Conservation (phyloP, 2,888 invertebrate genomes). For the Lasioglossum zephyrum region DNA sequence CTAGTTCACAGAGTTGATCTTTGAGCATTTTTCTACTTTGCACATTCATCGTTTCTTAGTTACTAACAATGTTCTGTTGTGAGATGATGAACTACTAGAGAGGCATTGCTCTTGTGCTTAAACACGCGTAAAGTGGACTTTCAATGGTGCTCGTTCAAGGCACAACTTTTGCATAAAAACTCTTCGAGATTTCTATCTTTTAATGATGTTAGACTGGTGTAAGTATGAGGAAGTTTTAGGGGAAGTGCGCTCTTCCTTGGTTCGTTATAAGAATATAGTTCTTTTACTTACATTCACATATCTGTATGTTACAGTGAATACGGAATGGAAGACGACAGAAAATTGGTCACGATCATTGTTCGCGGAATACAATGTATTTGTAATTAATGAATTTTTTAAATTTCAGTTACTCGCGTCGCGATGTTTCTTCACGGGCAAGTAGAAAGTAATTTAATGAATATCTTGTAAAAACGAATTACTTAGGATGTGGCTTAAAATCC, state of each 20-base stretch:
- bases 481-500: background rate
- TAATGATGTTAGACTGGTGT: background rate
- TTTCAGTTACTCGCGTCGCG: background rate
- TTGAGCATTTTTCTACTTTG: background rate
- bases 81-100: background rate
- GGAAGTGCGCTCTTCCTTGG: background rate
- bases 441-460: background rate
- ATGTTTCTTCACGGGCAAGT: background rate
- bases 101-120: background rate
- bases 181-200: background rate
- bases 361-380: background rate
- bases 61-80: background rate
- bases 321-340: background rate
- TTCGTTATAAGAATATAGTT: background rate
- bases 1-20: background rate
- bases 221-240: background rate
- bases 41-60: background rate
- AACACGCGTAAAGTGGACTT: background rate
- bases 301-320: background rate
- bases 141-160: background rate
- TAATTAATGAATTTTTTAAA: background rate
- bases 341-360: background rate
- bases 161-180: background rate
- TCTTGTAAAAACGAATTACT: constrained; percentile 26
- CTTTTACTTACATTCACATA: background rate